Percentiles rank a stretch among this genome's conserved stretches.
Conservation (phyloP, 2,113 vertebrate genomes). For the Picathartes gymnocephalus region DNA sequence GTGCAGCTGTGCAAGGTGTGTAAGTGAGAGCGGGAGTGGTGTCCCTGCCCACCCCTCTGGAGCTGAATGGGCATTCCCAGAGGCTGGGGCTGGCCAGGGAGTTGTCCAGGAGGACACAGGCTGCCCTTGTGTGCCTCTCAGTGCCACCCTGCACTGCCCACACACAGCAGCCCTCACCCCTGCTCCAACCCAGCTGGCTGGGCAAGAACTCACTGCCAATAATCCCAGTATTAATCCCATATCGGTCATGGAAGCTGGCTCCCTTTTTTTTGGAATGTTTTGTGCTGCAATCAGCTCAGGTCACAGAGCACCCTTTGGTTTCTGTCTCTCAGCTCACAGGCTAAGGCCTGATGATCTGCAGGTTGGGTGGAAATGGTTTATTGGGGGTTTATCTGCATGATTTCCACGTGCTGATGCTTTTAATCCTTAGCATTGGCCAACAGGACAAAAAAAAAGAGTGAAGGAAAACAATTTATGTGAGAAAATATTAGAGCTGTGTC, state of each 20-base stretch:
- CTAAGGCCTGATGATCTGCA: neutral
- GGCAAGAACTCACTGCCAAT: neutral
- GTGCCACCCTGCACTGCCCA: accelerated
- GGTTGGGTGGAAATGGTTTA: neutral
- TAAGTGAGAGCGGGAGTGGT: neutral
- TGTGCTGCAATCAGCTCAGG: neutral
- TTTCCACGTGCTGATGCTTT: neutral
- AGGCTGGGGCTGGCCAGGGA: neutral
- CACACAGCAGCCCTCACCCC: neutral
- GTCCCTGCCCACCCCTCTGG: neutral
- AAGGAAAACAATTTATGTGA: conserved; percentile 7
- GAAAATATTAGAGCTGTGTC: neutral
- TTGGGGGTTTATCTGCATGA: neutral
- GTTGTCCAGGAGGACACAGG: neutral
- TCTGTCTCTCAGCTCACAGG: neutral
- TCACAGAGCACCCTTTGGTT: accelerated
- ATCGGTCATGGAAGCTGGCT: neutral
- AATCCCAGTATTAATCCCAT: neutral
- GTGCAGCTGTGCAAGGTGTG: neutral
- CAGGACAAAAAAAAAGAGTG: neutral
- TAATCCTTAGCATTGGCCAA: neutral
- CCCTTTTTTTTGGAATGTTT: neutral
- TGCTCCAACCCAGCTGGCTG: neutral
- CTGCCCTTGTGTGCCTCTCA: neutral
- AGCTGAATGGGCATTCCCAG: neutral